Percentiles rank a stretch among this genome's conserved stretches.
These are phyloP conservation scores for Melinopterus prodromus DNA, from an alignment of 2,888 invertebrate genomes.

Conservation along the genomic window DNA sequence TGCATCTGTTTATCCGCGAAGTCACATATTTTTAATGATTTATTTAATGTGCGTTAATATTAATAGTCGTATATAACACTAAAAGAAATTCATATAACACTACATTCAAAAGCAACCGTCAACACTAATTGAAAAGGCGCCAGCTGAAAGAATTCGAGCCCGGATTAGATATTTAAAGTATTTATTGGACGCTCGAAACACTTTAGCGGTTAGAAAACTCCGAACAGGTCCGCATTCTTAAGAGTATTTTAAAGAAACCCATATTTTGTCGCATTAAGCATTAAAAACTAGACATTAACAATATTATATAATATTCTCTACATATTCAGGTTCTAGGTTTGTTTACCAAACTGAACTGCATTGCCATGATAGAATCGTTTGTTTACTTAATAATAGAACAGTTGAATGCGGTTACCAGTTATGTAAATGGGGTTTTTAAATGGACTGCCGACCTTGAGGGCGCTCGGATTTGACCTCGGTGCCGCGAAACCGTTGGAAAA, in stretches of 20 bases:
- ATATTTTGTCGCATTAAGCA: too few relatives aligned
- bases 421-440: constrained; percentile 32
- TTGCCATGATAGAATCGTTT: background rate
- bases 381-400: background rate
- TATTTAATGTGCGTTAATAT: too few relatives aligned
- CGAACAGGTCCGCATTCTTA: background rate
- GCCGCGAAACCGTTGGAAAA: constrained; percentile 32
- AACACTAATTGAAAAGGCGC: background rate
- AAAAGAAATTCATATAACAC: too few relatives aligned
- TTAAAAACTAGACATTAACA: too few relatives aligned
- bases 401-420: constrained; percentile 15
- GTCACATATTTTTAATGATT: too few relatives aligned
- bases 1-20: too few relatives aligned
- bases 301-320: too few relatives aligned
- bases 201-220: background rate
- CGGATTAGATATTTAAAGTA: background rate
- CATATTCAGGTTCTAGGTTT: too few relatives aligned
- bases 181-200: background rate
- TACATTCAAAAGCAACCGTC: background rate
- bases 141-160: background rate
- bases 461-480: constrained; percentile 26
- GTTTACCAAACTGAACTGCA: too few relatives aligned
- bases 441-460: constrained; percentile 28
- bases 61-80: too few relatives aligned
- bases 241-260: background rate